A percentile compares a stretch with the other conserved stretches of the same genome.
phyloP scores from a whole-genome alignment of 2,888 invertebrate species.

The Drosophila cracens region DNA sequence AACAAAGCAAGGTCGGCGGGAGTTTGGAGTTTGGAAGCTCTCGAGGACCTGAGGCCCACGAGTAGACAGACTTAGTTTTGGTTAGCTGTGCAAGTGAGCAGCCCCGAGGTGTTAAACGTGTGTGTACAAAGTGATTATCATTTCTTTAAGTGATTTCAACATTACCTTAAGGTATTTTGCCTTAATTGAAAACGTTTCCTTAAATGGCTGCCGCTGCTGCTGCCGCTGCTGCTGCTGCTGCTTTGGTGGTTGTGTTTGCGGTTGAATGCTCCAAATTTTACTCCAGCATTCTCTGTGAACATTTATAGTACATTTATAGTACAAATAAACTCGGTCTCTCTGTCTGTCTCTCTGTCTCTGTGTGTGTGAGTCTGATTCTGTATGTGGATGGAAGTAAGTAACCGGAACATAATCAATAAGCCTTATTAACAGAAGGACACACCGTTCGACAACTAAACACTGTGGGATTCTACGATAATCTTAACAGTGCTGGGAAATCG shows the following conservation, averaged over 20 bases:
- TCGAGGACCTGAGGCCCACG: conserved; percentile 20
- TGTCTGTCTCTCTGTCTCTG: not conserved
- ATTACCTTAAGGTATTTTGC: conserved; percentile 74
- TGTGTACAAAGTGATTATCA: conserved; percentile 79
- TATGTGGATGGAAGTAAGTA: not conserved
- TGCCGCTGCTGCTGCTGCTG: conserved; percentile 38
- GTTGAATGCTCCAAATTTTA: conserved; percentile 57
- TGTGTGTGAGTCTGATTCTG: not conserved
- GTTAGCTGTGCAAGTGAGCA: conserved; percentile 48
- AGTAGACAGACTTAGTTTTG: conserved; percentile 27
- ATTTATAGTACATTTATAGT: conserved; percentile 39
- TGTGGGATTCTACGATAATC: not conserved
- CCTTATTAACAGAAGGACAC: not conserved
- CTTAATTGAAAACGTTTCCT: conserved; percentile 74
- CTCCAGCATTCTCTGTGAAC: conserved; percentile 47
- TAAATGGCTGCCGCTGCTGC: conserved; percentile 57
- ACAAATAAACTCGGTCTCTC: conserved; percentile 41
- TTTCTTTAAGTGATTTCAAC: conserved; percentile 81
- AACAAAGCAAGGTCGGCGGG: conserved; percentile 1
- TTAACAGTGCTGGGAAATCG: not conserved
- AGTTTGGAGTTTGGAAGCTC: conserved; percentile 6
- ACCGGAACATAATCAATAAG: conserved; percentile 1
- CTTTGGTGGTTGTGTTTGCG: conserved; percentile 1
- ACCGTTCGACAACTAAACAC: not conserved
- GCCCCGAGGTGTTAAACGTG: conserved; percentile 71